phyloP scores from a whole-genome alignment of 2,888 invertebrate genomes.

The Drosophila peninsularis region DNA sequence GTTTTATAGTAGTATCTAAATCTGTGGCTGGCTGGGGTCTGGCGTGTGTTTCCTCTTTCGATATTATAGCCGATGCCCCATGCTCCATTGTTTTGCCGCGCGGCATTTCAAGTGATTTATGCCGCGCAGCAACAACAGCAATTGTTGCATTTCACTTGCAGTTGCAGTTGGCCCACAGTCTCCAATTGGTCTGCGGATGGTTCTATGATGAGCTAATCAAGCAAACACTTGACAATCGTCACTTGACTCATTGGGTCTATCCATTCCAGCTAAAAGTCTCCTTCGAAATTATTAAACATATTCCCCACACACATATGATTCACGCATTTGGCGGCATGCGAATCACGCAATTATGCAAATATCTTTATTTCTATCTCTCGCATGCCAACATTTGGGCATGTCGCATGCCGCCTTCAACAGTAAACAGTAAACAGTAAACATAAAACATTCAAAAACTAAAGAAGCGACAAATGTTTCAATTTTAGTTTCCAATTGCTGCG shows the following conservation, averaged over 20 bases:
- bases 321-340: constrained; percentile 60
- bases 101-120: constrained; percentile 43
- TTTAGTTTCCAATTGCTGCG: constrained; percentile 61
- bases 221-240: constrained; percentile 28
- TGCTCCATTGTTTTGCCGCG: constrained; percentile 25
- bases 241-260: constrained; percentile 47
- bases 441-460: neutral
- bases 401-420: constrained; percentile 34
- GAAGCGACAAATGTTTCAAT: constrained; percentile 35
- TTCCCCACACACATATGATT: constrained; percentile 48
- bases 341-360: constrained; percentile 79
- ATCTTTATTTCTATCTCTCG: constrained; percentile 40
- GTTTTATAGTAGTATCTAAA: constrained; percentile 15
- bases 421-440: neutral
- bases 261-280: constrained; percentile 20
- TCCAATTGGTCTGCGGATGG: constrained; percentile 1
- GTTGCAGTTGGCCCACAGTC: constrained; percentile 48
- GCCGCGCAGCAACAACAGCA: constrained; percentile 34
- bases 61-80: constrained; percentile 14
- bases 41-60: constrained; percentile 37
- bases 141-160: constrained; percentile 48
- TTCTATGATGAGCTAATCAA: constrained; percentile 48
- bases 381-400: constrained; percentile 56
- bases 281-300: constrained; percentile 10
- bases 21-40: constrained; percentile 33